Evolutionary conservation across 1,140 invertebrate genomes (phyloP), one percentile per base, ranked within the genome.

Genomic region (Habropoda laboriosa): DNA sequence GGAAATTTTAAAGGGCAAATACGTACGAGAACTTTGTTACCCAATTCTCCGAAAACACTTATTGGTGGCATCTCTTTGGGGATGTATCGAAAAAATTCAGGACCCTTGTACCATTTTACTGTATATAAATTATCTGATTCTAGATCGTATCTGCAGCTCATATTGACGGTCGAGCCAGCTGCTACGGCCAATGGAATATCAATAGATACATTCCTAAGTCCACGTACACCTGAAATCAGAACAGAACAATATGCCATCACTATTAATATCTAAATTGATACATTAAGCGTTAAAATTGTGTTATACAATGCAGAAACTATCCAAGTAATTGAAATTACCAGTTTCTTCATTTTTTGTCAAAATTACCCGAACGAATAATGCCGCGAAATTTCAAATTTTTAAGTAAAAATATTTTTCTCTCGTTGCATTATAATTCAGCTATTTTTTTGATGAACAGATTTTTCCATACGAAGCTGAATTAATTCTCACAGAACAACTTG

Each of bases 41-140:
- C 94, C 21, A 94, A 93, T 4, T 94, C 91, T 13, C 94, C 94
- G 87, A 96, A 96, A 6, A 96, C 94, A 64, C 94, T 94, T 2
- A 95, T 96, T 53, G 95, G 94, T 21, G 96, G 96, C 82, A 95
- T 89, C 86, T 97, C 96, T 85, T 96, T 96, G 3, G 96, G 96
- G 60, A 96, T 94, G 89, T 94, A 97, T 81, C 96, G 93, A 91
- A 95, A 97, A 93, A 97, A 97, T 89, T 97, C 95, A 58, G 95
- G 93, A 27, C 96, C 95, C 88, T 96, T 96, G 92, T 97, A 97
- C 96, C 96, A 97, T 91, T 97, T 97, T 70, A 97, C 95, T 2
- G 96, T 96, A 91, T 97, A 97, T 3, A 97, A 92, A 18, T 94
- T 92, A 79, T 97, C 95, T 83, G 81, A 75, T 73, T 89, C 58